Base-by-base conservation (phyloP, 2,113 vertebrate genomes). In the Emydura subglobosa region DNA sequence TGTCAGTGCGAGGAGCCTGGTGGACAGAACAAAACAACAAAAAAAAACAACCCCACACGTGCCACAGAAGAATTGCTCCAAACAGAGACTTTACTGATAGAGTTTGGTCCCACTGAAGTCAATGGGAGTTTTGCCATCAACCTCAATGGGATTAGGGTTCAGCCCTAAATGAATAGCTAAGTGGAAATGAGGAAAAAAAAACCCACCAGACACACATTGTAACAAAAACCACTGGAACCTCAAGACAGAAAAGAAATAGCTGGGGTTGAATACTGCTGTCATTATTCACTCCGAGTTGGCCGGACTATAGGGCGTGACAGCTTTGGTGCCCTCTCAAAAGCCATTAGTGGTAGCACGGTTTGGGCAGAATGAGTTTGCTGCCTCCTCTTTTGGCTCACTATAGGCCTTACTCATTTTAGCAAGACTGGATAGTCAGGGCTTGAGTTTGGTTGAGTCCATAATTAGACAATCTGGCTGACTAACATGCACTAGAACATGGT, bases 221-320 rank as follows among this genome's bases (percentile, higher is more conserved):
- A 85, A 31, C 93, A 21, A 55, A 55, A 79, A 57, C 50, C 86
- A 51, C 44, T 79, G 78, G 78, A 90, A 83, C 79, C 19, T 1
- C 17, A 50, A 13, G 74, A 54, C 92, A 96, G 65, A 86, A 94
- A 88, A 29, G 86, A 80, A 93, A 91, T 91, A 74, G 88, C 80
- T 27, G 1, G 27, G 54, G 47, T 39, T 51, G 50, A 78, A 72
- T 92, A 84, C n/a, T 42, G 27, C 27, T 17, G 0, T 83, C 79
- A 93, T 80, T 39, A 83, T n/a, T 72, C 84, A 83, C 19, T 4
- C 17, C 42, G 85, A 24, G 72, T 79, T 61, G 72, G 55, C 76
- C 50, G 42, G 72, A 65, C 83, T 91, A 90, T 17, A 53, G 79
- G 72, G 42, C 88, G n/a, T 53, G 5, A 61, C 74, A 61, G 17